These are phyloP conservation scores for Micrastur ruficollis DNA, from an alignment of 2,797 vertebrate genomes.

Conservation along the genomic window DNA sequence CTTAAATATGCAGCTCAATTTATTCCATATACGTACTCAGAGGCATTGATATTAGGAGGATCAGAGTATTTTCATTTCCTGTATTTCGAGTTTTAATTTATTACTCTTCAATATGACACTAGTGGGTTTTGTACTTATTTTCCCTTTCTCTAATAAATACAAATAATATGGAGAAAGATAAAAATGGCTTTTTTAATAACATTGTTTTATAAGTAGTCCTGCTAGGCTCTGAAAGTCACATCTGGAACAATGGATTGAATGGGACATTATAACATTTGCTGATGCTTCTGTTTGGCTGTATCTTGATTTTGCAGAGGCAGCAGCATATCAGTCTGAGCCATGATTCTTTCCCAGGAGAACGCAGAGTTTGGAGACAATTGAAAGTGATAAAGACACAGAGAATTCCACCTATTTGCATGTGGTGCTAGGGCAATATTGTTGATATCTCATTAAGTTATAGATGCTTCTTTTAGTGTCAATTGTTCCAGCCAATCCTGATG, in stretches of 20 bases:
- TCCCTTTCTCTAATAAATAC: background rate
- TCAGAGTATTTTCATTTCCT: conserved; percentile 51
- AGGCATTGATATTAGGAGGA: background rate
- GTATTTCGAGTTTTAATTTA: background rate
- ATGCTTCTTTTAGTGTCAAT: background rate
- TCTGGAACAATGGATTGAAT: background rate
- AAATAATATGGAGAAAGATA: conserved; percentile 25
- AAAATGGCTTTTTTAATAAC: background rate
- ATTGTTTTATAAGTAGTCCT: background rate
- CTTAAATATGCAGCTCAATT: conserved; percentile 1
- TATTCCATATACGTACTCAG: background rate
- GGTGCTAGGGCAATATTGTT: background rate
- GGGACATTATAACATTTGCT: background rate
- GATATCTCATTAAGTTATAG: background rate
- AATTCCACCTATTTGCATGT: background rate
- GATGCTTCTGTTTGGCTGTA: background rate
- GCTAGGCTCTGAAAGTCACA: background rate
- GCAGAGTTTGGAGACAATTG: background rate
- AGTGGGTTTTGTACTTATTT: background rate
- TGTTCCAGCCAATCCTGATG: background rate
- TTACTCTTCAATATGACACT: background rate
- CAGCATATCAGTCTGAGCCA: background rate
- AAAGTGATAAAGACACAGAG: background rate
- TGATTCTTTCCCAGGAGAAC: background rate
- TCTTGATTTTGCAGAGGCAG: background rate